phyloP scores from a whole-genome alignment of 2,113 vertebrate genomes.

The Myotis lucifugus region DNA sequence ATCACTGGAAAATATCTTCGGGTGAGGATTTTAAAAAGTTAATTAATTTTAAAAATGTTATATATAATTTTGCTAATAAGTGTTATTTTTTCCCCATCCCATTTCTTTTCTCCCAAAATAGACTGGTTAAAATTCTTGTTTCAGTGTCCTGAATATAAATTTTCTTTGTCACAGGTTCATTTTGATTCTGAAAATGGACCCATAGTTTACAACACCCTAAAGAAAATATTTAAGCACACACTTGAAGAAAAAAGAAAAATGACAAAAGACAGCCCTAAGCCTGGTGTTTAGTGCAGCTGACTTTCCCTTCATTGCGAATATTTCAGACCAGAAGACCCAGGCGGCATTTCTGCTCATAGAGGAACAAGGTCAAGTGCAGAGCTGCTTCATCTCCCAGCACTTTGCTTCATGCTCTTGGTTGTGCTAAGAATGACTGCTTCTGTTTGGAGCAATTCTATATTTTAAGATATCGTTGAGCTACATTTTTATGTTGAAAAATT shows the following conservation, averaged over 20 bases:
- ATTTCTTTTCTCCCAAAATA: neutral
- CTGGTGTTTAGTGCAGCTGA: slow-evolving; percentile 65
- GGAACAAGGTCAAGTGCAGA: slow-evolving; percentile 20
- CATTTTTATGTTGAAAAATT: slow-evolving; percentile 59
- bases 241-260: slow-evolving; percentile 88
- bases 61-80: neutral
- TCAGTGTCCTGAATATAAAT: slow-evolving; percentile 46
- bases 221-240: slow-evolving; percentile 89
- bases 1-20: too few species aligned
- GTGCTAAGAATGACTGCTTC: slow-evolving; percentile 46
- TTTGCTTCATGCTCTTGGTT: slow-evolving; percentile 56
- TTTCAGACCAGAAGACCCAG: slow-evolving; percentile 42
- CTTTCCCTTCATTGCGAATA: slow-evolving; percentile 40
- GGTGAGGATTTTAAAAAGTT: too few species aligned
- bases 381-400: slow-evolving; percentile 10
- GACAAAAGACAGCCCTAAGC: slow-evolving; percentile 79
- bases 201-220: slow-evolving; percentile 87
- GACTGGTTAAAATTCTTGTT: slow-evolving; percentile 4
- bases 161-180: slow-evolving; percentile 85
- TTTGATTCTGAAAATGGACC: slow-evolving; percentile 87
- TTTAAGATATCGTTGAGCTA: slow-evolving; percentile 72
- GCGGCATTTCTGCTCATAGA: neutral
- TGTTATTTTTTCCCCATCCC: neutral
- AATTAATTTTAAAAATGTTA: neutral
- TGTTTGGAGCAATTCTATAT: slow-evolving; percentile 74